A percentile compares a stretch with the other conserved stretches of the same genome.
phyloP scores from a whole-genome alignment of 2,113 vertebrate species.

The Thryonomys swinderianus region DNA sequence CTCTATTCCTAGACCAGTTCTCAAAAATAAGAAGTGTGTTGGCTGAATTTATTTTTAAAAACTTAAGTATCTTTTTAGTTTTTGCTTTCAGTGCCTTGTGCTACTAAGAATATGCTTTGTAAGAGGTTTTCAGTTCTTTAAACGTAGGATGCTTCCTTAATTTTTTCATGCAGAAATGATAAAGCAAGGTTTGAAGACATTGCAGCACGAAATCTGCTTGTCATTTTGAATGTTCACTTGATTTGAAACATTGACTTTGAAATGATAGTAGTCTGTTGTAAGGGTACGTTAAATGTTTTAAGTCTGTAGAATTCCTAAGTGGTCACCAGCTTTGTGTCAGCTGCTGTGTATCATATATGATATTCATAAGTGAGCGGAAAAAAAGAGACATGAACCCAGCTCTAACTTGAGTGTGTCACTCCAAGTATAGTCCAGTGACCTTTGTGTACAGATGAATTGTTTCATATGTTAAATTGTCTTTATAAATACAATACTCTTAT shows the following conservation, averaged over 20 bases:
- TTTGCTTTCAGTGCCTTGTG: constrained; percentile 2
- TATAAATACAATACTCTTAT: neutral
- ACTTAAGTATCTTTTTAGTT: neutral
- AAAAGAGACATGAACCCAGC: neutral
- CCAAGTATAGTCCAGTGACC: neutral
- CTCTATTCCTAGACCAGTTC: neutral
- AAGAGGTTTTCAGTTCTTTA: constrained; percentile 59
- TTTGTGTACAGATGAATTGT: neutral
- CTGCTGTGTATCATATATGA: neutral
- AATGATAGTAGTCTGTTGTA: neutral
- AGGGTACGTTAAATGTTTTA: neutral
- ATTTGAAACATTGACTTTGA: constrained; percentile 15
- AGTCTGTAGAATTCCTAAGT: constrained; percentile 17
- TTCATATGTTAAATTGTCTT: neutral
- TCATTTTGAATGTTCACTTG: neutral
- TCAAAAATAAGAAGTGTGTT: neutral
- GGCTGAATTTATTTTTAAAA: constrained; percentile 42
- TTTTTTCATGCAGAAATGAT: constrained; percentile 40
- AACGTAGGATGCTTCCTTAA: constrained; percentile 36
- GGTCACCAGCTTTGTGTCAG: constrained; percentile 34
- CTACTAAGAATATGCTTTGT: constrained; percentile 53
- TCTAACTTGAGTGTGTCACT: neutral
- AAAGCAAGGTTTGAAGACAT: constrained; percentile 40
- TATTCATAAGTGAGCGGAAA: constrained; percentile 33
- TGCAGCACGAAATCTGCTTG: constrained; percentile 1